Conservation (phyloP, 64 coral and sea anemone genomes). For the Anthopleura sola region DNA sequence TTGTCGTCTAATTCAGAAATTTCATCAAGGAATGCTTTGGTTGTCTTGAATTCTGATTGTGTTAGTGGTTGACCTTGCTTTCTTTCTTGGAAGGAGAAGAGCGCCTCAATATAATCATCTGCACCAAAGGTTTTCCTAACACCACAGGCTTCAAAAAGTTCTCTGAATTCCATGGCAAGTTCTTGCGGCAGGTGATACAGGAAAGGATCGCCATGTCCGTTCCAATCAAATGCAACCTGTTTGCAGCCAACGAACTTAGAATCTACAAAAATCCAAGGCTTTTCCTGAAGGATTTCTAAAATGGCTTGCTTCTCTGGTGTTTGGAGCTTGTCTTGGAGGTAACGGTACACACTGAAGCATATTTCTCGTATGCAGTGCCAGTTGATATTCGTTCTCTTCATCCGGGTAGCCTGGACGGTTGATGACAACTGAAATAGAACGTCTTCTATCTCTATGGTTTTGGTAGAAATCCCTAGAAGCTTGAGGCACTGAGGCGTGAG, state of each 20-base stretch:
- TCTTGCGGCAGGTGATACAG: conserved; percentile 68
- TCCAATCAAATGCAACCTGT: conserved; percentile 83
- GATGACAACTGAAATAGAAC: conserved; percentile 72
- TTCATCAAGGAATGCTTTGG: conserved; percentile 71
- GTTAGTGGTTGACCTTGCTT: conserved; percentile 63
- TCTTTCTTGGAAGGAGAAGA: conserved; percentile 54
- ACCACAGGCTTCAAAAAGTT: conserved; percentile 65
- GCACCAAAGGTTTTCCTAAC: conserved; percentile 60
- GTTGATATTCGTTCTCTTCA: conserved; percentile 24
- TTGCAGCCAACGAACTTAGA: conserved; percentile 66
- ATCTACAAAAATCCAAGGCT: conserved; percentile 85
- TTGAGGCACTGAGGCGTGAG: conserved; percentile 46
- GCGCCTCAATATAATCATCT: conserved; percentile 69
- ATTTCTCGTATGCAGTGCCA: conserved; percentile 52
- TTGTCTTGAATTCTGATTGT: conserved; percentile 62
- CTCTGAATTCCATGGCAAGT: conserved; percentile 49
- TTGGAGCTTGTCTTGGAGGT: conserved; percentile 59
- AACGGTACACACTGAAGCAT: conserved; percentile 63
- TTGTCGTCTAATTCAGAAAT: conserved; percentile 46
- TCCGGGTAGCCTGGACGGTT: conserved; percentile 52
- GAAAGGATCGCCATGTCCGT: conserved; percentile 63
- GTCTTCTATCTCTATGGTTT: conserved; percentile 41
- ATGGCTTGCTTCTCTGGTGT: conserved; percentile 62
- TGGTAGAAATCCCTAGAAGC: conserved; percentile 51
- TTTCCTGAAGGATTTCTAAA: conserved; percentile 52